phyloP scores from a whole-genome alignment of 2,888 invertebrate species.

The Trachelus iudaicus region DNA sequence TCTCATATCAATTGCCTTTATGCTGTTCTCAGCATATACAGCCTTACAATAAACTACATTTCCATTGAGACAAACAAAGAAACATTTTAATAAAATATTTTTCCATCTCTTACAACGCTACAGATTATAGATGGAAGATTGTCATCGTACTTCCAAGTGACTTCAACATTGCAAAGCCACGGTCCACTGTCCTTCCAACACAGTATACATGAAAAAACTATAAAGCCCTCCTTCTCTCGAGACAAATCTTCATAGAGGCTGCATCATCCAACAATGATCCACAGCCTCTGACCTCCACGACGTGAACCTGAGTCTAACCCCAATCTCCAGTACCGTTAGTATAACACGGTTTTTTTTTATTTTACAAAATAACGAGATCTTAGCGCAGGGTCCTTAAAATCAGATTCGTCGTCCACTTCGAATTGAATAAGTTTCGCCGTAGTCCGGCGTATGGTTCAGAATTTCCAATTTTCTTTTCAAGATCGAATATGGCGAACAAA shows the following conservation, averaged over 20 bases:
- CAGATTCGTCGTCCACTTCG: background rate
- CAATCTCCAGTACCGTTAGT: background rate
- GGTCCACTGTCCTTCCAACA: too few relatives aligned
- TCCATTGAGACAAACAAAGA: background rate
- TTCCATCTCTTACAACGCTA: background rate
- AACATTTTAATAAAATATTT: background rate
- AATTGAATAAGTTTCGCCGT: background rate
- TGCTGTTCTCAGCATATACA: background rate
- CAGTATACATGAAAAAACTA: background rate
- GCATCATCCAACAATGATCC: background rate
- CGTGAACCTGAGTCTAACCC: background rate
- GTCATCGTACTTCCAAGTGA: too few relatives aligned
- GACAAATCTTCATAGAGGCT: background rate
- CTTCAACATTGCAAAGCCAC: too few relatives aligned
- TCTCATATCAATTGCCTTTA: background rate
- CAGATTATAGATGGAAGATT: too few relatives aligned
- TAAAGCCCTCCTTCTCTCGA: background rate
- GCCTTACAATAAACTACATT: background rate
- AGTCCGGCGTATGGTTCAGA: conserved; percentile 14
- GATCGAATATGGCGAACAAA: conserved; percentile 10
- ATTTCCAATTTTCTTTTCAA: conserved; percentile 26
- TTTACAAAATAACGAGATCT: background rate
- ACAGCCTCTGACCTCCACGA: background rate
- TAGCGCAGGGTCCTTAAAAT: background rate
- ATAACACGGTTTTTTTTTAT: background rate